Evolutionary conservation across 2,113 vertebrate genomes (phyloP).

Genomic region (Galeopterus variegatus): DNA sequence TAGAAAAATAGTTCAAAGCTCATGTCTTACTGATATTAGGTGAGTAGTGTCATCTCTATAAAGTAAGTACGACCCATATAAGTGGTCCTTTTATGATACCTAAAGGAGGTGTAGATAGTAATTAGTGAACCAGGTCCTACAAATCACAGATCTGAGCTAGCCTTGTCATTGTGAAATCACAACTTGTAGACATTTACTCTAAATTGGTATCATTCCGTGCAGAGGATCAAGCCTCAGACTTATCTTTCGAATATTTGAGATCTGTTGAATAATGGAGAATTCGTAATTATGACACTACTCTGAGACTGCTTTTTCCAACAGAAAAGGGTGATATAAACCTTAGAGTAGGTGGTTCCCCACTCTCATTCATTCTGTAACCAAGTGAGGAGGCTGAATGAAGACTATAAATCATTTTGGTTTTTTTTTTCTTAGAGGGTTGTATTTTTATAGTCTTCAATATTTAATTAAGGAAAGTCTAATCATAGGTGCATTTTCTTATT

Average conservation of each 20-base stretch:
- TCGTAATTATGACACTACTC: not conserved
- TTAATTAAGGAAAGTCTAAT: conserved; percentile 47
- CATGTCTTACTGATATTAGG: not conserved
- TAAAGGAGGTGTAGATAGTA: not conserved
- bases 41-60: not conserved
- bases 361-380: conserved; percentile 36
- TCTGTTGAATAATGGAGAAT: not conserved
- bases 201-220: not conserved
- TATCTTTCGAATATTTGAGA: conserved; percentile 42
- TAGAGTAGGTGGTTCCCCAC: not conserved
- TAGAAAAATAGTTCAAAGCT: not conserved
- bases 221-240: not conserved
- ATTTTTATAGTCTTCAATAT: not conserved
- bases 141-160: not conserved
- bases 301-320: conserved; percentile 22
- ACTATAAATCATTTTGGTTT: conserved; percentile 18
- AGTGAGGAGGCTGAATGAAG: not conserved
- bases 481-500: not conserved
- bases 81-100: not conserved
- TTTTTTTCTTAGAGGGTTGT: not conserved
- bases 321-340: not conserved
- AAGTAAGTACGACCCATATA: not conserved
- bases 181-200: not conserved
- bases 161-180: conserved; percentile 2
- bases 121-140: conserved; percentile 10